Percentiles rank a stretch among this genome's conserved stretches.
Conservation (phyloP, 2,113 vertebrate genomes). For the Zosterops pallidus region DNA sequence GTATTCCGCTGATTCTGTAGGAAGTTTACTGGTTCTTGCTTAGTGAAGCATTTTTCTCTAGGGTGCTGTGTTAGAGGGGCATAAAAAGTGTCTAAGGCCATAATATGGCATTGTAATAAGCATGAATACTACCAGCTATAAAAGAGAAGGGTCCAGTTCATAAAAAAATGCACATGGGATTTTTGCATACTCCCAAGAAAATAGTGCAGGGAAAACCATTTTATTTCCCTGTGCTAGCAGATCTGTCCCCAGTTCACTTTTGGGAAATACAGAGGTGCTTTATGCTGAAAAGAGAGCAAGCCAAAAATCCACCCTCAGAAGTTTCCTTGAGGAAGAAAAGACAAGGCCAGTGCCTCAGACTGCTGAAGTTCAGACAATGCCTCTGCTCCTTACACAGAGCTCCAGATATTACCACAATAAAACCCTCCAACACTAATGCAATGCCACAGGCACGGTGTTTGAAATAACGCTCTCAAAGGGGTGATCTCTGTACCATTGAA, state of each 20-base stretch:
- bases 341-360: background rate
- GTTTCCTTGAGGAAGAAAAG: background rate
- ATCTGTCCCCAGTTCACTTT: constrained; percentile 11
- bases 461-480: background rate
- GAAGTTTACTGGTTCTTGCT: constrained; percentile 58
- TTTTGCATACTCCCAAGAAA: constrained; percentile 54
- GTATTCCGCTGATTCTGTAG: constrained; percentile 36
- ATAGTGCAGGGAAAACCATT: constrained; percentile 21
- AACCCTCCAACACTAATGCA: background rate
- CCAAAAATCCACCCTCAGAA: background rate
- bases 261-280: constrained; percentile 26
- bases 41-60: constrained; percentile 64
- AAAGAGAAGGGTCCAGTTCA: constrained; percentile 71
- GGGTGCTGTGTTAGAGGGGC: constrained; percentile 51
- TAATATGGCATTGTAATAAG: constrained; percentile 67
- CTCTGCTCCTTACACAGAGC: background rate
- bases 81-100: constrained; percentile 64
- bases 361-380: background rate
- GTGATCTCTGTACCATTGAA: background rate
- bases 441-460: background rate
- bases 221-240: constrained; percentile 56
- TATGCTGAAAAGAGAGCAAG: background rate
- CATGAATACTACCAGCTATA: constrained; percentile 51
- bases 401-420: background rate
- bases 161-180: constrained; percentile 70